Percentiles rank a stretch among this genome's conserved stretches.
These are phyloP conservation scores for Xiphorhynchus elegans DNA, from an alignment of 2,113 vertebrate species.

Conservation along the genomic window DNA sequence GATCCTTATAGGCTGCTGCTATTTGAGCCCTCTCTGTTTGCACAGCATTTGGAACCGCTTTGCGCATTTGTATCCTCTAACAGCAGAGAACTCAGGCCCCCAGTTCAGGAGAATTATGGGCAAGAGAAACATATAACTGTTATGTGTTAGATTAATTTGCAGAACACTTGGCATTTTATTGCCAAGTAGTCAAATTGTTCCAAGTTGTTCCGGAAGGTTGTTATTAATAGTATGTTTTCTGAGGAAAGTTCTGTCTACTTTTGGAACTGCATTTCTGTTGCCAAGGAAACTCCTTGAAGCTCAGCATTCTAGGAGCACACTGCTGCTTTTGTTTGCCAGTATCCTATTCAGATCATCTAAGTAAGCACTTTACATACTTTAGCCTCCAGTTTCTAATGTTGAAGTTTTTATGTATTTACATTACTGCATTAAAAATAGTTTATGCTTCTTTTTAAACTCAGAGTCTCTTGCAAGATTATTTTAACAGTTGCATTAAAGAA, in stretches of 20 bases:
- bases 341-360: conserved; percentile 82
- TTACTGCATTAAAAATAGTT: conserved; percentile 56
- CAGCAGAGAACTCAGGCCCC: conserved; percentile 55
- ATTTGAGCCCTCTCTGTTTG: conserved; percentile 60
- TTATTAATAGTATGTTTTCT: conserved; percentile 89
- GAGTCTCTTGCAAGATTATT: conserved; percentile 42
- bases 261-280: conserved; percentile 87
- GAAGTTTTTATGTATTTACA: conserved; percentile 65
- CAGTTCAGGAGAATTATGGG: conserved; percentile 69
- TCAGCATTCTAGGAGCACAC: conserved; percentile 85
- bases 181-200: conserved; percentile 90
- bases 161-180: conserved; percentile 86
- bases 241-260: conserved; percentile 89
- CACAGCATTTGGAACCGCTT: conserved; percentile 69
- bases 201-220: conserved; percentile 89
- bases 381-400: conserved; percentile 71
- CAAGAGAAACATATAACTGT: conserved; percentile 75
- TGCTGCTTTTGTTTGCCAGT: conserved; percentile 84
- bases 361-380: conserved; percentile 78
- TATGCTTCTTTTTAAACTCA: conserved; percentile 6
- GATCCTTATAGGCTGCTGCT: conserved; percentile 48
- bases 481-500: conserved; percentile 43
- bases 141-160: conserved; percentile 83
- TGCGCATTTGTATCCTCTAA: conserved; percentile 59
- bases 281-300: conserved; percentile 85